Percentiles rank a stretch among this genome's conserved stretches.
phyloP scores from a whole-genome alignment of 2,113 vertebrate species.

The Crotalus helleri region DNA sequence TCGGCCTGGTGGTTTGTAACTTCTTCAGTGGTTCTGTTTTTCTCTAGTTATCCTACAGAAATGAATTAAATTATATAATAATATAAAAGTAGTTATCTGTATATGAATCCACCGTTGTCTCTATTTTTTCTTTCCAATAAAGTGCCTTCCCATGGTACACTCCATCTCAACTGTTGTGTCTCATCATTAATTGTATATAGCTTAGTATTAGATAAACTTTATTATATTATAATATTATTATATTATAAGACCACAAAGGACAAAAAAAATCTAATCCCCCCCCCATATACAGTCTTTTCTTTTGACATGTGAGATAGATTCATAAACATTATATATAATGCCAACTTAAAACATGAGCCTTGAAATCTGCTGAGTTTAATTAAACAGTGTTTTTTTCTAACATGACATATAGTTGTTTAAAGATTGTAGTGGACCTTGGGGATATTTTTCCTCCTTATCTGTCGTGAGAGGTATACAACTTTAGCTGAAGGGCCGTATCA shows the following conservation, averaged over 20 bases:
- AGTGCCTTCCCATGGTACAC: neutral
- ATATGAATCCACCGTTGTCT: neutral
- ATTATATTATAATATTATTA: too few relatives aligned
- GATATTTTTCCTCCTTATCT: neutral
- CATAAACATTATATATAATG: accelerated
- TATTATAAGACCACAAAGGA: neutral
- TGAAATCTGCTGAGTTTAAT: conserved; percentile 5
- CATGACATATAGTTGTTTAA: neutral
- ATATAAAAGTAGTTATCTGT: neutral
- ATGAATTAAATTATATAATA: neutral
- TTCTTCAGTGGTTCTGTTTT: neutral
- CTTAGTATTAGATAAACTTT: neutral
- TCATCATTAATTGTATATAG: neutral
- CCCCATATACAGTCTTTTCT: neutral
- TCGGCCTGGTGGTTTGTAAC: neutral
- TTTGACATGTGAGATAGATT: neutral
- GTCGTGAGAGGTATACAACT: neutral
- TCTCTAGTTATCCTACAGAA: too few relatives aligned
- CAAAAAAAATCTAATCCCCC: neutral
- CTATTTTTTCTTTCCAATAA: neutral
- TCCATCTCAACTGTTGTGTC: neutral
- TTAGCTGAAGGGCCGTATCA: neutral
- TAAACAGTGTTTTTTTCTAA: neutral
- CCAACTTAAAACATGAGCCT: neutral
- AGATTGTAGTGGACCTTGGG: neutral